Conservation (phyloP, 2,888 invertebrate genomes). For the Volucella inanis region DNA sequence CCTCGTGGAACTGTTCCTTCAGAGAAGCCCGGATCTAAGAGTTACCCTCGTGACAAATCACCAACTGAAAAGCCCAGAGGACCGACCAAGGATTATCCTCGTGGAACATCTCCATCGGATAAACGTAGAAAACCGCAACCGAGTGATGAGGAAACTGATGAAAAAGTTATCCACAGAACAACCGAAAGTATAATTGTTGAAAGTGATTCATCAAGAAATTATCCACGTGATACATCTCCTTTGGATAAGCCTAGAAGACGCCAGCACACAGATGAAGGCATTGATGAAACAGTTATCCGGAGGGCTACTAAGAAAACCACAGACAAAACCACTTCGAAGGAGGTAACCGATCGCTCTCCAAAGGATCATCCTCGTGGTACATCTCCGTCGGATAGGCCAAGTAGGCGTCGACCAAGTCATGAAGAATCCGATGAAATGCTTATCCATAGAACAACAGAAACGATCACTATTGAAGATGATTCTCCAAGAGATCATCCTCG, state of each 20-base stretch:
- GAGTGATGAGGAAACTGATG: conserved; percentile 16
- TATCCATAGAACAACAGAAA: conserved; percentile 1
- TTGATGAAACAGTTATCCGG: conserved; percentile 1
- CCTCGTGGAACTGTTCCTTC: neutral
- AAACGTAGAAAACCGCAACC: conserved; percentile 6
- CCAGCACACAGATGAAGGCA: conserved; percentile 11
- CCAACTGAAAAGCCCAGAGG: conserved; percentile 11
- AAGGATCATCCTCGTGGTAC: conserved; percentile 12
- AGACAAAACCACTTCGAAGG: conserved; percentile 9
- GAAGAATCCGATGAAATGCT: neutral
- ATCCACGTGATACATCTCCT: conserved; percentile 26
- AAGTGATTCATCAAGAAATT: neutral
- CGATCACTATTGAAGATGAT: conserved; percentile 12
- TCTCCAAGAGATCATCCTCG: conserved; percentile 29
- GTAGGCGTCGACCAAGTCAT: neutral
- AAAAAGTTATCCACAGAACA: neutral
- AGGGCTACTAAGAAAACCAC: neutral
- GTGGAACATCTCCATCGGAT: conserved; percentile 43
- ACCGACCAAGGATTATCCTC: neutral
- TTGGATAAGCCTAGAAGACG: conserved; percentile 26
- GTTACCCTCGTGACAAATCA: conserved; percentile 30
- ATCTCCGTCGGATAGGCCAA: conserved; percentile 29
- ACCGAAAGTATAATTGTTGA: conserved; percentile 9
- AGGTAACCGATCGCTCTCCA: neutral
- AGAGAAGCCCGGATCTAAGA: neutral